Evolutionary conservation across 1,140 invertebrate genomes (phyloP), one percentile per base, ranked within the genome.

Genomic region (Sweltsa coloradensis): DNA sequence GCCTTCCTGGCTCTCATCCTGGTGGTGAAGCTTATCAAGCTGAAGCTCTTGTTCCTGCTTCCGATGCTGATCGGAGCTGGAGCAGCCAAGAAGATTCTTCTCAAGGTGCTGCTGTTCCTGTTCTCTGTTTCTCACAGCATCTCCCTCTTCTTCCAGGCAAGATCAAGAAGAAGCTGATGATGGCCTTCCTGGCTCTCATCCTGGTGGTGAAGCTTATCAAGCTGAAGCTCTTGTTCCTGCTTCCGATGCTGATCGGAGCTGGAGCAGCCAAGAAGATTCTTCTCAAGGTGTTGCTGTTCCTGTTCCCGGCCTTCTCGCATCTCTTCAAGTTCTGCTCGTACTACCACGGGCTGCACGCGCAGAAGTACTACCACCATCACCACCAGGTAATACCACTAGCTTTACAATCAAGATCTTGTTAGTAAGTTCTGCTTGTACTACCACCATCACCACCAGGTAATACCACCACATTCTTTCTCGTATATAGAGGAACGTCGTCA

Each of bases 261-360:
- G 79, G 79, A 1, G 77, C 84, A 0, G 84, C 84, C 2, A 89
- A 89, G 64, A 89, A 88, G 59, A 65, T 89, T 45, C 72, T 88
- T 52, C 66, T 89, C 3, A 88, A 89, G 56, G 66, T 87, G 24
- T 59, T 89, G 16, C 70, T 89, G 1, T 88, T 88, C 70, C 57
- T 89, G 5, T 84, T 88, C 58, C 85, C 85, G 1, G 82, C 83
- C 0, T 65, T 89, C 31, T 76, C 82, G 41, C 83, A 87, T 58
- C 72, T 89, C 50, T 89, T 88, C 67, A 88, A 87, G 59, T 68
- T 87, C 1, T 89, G 85, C 61, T 81, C 83, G 9, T 83, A 81
- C 64, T 87, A 87, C 54, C 82, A 85, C 47, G 74, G 76, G 43
- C 74, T 73, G 52, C 77, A 83, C 49, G 67, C 68, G 2, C 75